These are phyloP conservation scores for Scaptomyza tumidula DNA, from an alignment of 2,888 invertebrate species.

Conservation along the genomic window DNA sequence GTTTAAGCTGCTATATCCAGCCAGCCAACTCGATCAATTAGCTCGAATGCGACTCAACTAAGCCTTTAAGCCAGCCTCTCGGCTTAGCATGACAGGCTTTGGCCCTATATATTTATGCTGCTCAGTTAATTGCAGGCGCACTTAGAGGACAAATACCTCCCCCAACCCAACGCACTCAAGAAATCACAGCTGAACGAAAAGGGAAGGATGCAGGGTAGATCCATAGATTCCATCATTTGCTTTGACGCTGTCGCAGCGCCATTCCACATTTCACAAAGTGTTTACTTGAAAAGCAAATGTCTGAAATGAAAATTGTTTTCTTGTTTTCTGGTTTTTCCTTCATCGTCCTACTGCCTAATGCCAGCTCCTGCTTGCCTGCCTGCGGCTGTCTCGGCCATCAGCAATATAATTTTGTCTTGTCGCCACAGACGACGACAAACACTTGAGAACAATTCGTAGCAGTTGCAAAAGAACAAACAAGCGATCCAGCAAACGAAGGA, in stretches of 20 bases:
- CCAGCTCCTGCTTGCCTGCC: slow-evolving; percentile 29
- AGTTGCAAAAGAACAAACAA: slow-evolving; percentile 15
- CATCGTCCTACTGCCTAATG: background rate
- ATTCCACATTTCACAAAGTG: slow-evolving; percentile 63
- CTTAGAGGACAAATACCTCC: slow-evolving; percentile 43
- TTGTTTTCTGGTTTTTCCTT: slow-evolving; percentile 30
- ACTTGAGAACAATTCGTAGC: slow-evolving; percentile 72
- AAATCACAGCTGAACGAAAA: slow-evolving; percentile 25
- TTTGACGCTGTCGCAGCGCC: slow-evolving; percentile 56
- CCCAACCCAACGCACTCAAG: background rate
- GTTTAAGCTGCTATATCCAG: slow-evolving; percentile 10
- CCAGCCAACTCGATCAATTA: slow-evolving; percentile 65
- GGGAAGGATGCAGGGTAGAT: background rate
- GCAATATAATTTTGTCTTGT: slow-evolving; percentile 64
- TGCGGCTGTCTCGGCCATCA: slow-evolving; percentile 58
- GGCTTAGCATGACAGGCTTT: slow-evolving; percentile 29
- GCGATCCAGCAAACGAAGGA: background rate
- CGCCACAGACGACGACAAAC: slow-evolving; percentile 64
- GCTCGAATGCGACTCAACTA: slow-evolving; percentile 42
- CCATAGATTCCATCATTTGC: slow-evolving; percentile 54
- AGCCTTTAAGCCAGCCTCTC: slow-evolving; percentile 55
- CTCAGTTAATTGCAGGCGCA: slow-evolving; percentile 63
- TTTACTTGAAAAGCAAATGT: slow-evolving; percentile 63
- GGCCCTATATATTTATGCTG: background rate
- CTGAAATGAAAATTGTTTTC: slow-evolving; percentile 79